Percentiles rank a stretch among this genome's conserved stretches.
These are phyloP conservation scores for Sebastes kiyomatsui DNA, from an alignment of 2,797 vertebrate species.

Conservation along the genomic window DNA sequence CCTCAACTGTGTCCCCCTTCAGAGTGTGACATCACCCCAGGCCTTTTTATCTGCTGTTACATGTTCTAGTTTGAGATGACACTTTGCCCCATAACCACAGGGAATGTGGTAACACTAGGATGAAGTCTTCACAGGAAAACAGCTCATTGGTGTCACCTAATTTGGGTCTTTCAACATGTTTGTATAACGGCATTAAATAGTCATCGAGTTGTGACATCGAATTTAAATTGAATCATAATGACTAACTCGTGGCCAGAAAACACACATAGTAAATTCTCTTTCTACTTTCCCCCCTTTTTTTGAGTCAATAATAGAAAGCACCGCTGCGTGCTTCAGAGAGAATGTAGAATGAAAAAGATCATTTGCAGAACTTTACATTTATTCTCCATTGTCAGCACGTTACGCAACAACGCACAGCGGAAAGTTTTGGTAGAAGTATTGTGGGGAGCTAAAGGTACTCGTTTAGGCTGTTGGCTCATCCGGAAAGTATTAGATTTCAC, in stretches of 20 bases:
- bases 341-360: neutral
- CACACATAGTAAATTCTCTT: neutral
- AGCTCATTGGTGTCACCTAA: slow-evolving; percentile 11
- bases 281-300: neutral
- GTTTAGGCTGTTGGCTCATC: slow-evolving; percentile 27
- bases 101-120: neutral
- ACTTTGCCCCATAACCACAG: slow-evolving; percentile 16
- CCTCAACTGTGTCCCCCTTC: slow-evolving; percentile 15
- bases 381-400: slow-evolving; percentile 10
- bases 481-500: slow-evolving; percentile 14
- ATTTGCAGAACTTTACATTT: slow-evolving; percentile 28
- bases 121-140: neutral
- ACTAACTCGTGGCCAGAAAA: neutral
- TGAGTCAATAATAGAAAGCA: neutral
- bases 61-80: slow-evolving; percentile 37
- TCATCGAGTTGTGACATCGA: neutral
- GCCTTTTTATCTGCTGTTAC: slow-evolving; percentile 39
- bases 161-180: neutral
- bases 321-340: neutral
- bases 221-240: slow-evolving; percentile 1
- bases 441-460: neutral
- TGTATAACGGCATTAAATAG: neutral
- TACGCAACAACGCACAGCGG: neutral
- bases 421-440: neutral
- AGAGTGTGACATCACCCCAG: slow-evolving; percentile 39